Evolutionary conservation across 2,797 vertebrate genomes (phyloP).

Genomic region (Brotula barbata): DNA sequence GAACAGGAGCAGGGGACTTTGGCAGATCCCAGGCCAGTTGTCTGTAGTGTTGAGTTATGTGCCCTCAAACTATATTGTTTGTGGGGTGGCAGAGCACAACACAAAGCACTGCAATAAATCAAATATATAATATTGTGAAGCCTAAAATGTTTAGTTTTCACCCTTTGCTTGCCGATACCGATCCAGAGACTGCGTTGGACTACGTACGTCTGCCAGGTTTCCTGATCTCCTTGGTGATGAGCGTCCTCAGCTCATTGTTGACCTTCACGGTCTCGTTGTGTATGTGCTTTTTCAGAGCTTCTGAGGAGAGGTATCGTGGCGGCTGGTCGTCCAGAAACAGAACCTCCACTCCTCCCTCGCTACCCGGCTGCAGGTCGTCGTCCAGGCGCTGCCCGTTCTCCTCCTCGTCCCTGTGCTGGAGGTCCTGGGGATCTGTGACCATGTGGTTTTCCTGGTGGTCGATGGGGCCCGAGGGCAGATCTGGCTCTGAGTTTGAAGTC

Average conservation of each 20-base stretch:
- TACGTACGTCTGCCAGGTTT: slow-evolving; percentile 93
- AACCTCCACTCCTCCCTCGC: slow-evolving; percentile 70
- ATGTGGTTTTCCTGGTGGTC: slow-evolving; percentile 70
- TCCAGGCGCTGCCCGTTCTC: slow-evolving; percentile 71
- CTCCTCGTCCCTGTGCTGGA: slow-evolving; percentile 30
- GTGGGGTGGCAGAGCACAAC: too few species aligned
- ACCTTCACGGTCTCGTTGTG: slow-evolving; percentile 86
- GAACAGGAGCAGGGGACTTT: too few species aligned
- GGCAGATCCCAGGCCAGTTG: too few species aligned
- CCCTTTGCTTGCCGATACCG: too few species aligned
- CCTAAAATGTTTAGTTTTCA: too few species aligned
- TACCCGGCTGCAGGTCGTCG: slow-evolving; percentile 69
- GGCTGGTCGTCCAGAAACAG: slow-evolving; percentile 59
- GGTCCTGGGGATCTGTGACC: slow-evolving; percentile 20
- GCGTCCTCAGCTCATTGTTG: slow-evolving; percentile 88
- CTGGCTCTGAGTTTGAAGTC: slow-evolving; percentile 69
- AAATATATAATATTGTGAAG: too few species aligned
- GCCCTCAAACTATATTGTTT: too few species aligned
- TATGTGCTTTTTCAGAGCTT: slow-evolving; percentile 83
- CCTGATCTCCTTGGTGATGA: slow-evolving; percentile 94
- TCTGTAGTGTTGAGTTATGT: too few species aligned
- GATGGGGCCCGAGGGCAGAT: slow-evolving; percentile 53
- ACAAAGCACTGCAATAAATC: too few species aligned
- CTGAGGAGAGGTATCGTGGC: slow-evolving; percentile 76
- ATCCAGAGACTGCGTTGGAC: too few species aligned